phyloP scores from a whole-genome alignment of 2,888 invertebrate genomes.

The Agrilus biguttatus region DNA sequence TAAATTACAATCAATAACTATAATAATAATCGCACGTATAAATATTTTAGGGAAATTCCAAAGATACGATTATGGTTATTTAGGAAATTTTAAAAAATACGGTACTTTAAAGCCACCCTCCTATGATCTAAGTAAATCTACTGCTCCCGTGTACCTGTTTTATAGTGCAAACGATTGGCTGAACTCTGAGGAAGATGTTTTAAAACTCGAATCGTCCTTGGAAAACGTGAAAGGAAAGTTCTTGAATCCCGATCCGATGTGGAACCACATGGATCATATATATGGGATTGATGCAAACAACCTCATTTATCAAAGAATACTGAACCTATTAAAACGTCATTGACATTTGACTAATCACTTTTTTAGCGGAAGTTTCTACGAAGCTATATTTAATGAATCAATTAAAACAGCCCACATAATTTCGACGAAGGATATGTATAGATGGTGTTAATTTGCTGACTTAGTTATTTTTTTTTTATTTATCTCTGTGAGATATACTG shows the following conservation, averaged over 20 bases:
- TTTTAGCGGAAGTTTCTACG: too few relatives aligned
- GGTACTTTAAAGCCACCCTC: constrained; percentile 26
- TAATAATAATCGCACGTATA: too few relatives aligned
- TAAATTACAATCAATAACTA: constrained; percentile 1
- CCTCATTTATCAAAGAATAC: constrained; percentile 3
- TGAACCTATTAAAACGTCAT: too few relatives aligned
- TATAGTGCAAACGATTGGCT: constrained; percentile 37
- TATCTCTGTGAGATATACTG: too few relatives aligned
- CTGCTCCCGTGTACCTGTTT: constrained; percentile 31
- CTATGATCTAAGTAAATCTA: constrained; percentile 29
- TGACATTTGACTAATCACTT: too few relatives aligned
- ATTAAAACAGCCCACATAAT: too few relatives aligned
- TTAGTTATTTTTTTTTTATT: too few relatives aligned
- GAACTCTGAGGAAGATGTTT: constrained; percentile 31
- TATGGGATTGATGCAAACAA: constrained; percentile 9
- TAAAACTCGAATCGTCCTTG: constrained; percentile 10
- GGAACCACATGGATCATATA: constrained; percentile 12
- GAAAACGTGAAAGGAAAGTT: constrained; percentile 1
- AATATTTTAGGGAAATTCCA: constrained; percentile 28
- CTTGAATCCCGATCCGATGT: constrained; percentile 6
- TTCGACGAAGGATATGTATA: too few relatives aligned
- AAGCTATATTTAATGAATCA: too few relatives aligned
- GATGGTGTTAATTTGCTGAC: too few relatives aligned
- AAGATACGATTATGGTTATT: constrained; percentile 41
- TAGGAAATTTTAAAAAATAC: constrained; percentile 19